These are phyloP conservation scores for Margarornis squamiger DNA, from an alignment of 2,797 vertebrate species.

Conservation along the genomic window DNA sequence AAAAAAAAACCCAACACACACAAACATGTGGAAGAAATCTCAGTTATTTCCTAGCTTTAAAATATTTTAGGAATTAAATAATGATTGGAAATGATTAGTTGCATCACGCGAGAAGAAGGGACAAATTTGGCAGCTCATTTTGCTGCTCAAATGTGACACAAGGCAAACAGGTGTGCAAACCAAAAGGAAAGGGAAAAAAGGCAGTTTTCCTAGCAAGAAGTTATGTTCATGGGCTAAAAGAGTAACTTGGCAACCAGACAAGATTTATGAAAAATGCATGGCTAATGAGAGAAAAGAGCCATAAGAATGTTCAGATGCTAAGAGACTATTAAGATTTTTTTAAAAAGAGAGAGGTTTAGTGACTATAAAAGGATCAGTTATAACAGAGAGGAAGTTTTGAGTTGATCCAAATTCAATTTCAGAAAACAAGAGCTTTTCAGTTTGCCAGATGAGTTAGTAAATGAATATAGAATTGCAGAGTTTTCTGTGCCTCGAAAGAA, in stretches of 20 bases:
- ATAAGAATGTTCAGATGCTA: background rate
- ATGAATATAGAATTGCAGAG: background rate
- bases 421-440: background rate
- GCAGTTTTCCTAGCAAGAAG: background rate
- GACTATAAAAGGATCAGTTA: background rate
- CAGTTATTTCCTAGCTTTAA: background rate
- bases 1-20: rapidly evolving
- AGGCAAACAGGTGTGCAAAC: background rate
- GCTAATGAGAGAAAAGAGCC: background rate
- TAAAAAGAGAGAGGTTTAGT: background rate
- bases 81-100: background rate
- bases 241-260: background rate
- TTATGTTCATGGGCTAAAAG: background rate
- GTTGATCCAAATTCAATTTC: background rate
- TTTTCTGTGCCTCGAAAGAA: background rate
- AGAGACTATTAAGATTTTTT: background rate
- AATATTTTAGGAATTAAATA: background rate
- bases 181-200: background rate
- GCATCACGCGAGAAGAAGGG: background rate
- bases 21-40: background rate
- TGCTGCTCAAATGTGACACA: background rate
- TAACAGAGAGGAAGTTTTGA: background rate
- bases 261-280: background rate
- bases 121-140: background rate
- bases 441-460: constrained; percentile 2